Base-by-base conservation (phyloP, 2,113 vertebrate genomes). In the Epinephelus moara region DNA sequence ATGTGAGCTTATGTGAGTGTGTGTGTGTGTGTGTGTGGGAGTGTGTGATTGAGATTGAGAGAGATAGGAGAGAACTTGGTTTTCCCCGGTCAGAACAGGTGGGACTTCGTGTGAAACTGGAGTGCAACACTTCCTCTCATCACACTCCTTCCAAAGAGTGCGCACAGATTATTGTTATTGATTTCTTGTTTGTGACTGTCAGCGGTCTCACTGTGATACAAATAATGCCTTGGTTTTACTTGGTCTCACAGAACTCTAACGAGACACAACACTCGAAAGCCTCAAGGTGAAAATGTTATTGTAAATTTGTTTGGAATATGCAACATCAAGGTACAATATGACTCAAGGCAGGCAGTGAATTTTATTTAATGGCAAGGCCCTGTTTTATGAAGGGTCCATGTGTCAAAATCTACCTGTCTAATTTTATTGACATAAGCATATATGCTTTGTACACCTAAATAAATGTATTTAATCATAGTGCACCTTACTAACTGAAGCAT, bases 71-170 rank as follows among this genome's bases (percentile, higher is more conserved):
- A 60, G 21, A 4, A 40, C 61, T 75, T 17, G 30, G n/a, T 66
- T 90, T 63, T 21, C 49, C 62, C n/a, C 6, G 8, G 45, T 69
- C 57, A 77, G 50, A 76, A 59, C 69, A 84, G 68, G 70, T 63
- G 81, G 70, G 80, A 68, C 53, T 62, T 56, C 61, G 52, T 71
- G 33, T 67, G 77, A 78, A 76, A 76, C 49, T 50, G 53, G 61
- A 81, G 55, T 25, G 45, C 80, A 82, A 61, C 61, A 62, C 52
- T 66, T 85, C 64, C 66, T 70, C 55, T 53, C 19, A 55, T 61
- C 5, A n/a, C 69, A 71, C 27, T 70, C 25, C 60, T 56, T 79
- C 67, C 61, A 62, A 49, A 59, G 23, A 45, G 56, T 17, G 15
- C 27, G 30, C 15, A 27, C 42, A 45, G 42, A 45, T 45, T 45